Conservation (phyloP, 2,113 vertebrate genomes). For the Corythornis vintsioides region DNA sequence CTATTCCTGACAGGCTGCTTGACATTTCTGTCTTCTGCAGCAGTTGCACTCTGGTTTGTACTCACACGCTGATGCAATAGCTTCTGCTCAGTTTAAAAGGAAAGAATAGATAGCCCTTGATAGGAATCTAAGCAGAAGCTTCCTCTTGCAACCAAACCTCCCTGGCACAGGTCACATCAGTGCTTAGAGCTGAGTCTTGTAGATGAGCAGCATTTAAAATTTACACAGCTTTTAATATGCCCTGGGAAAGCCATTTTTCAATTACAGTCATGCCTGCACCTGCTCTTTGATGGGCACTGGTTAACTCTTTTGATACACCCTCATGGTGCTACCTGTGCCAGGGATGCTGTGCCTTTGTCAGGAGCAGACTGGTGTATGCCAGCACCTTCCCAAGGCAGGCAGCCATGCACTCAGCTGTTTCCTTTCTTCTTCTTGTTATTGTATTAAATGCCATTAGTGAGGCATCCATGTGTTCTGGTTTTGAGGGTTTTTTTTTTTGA, state of each 20-base stretch:
- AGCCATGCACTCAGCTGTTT: neutral
- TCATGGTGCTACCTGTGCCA: neutral
- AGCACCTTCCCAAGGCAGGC: neutral
- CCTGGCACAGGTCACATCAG: neutral
- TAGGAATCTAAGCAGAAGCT: neutral
- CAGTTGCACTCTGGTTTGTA: neutral
- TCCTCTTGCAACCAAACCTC: neutral
- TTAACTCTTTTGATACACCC: constrained; percentile 1
- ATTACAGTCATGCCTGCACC: neutral
- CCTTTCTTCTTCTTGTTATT: neutral
- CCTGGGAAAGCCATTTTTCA: neutral
- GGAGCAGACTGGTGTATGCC: neutral
- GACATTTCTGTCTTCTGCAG: constrained; percentile 38
- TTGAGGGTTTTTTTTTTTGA: neutral
- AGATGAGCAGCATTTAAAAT: constrained; percentile 8
- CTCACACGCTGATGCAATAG: constrained; percentile 16
- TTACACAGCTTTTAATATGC: neutral
- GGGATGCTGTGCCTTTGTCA: neutral
- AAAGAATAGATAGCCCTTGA: neutral
- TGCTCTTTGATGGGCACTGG: neutral
- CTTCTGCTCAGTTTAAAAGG: constrained; percentile 15
- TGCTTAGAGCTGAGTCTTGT: neutral
- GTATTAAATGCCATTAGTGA: neutral
- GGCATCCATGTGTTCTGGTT: neutral
- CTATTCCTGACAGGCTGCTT: constrained; percentile 26